Evolutionary conservation across 2,888 invertebrate species (phyloP).

Genomic region (Xestia sexstrigata): DNA sequence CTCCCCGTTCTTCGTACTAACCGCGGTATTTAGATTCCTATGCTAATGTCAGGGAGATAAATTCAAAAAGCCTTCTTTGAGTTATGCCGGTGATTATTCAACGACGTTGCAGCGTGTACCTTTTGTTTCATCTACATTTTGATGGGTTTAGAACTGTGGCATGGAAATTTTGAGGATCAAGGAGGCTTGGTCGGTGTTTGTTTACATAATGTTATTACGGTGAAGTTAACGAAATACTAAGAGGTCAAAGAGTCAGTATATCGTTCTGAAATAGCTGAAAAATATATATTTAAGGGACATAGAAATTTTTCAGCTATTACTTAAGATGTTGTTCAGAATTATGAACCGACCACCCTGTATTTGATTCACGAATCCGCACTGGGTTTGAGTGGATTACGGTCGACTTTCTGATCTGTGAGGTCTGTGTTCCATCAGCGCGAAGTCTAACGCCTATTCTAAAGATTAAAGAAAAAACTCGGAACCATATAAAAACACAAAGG

Average conservation of each 20-base stretch:
- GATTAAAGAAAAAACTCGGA: background rate
- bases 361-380: no score
- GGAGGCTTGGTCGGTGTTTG: conserved; percentile 20
- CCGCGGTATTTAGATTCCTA: conserved; percentile 52
- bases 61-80: conserved; percentile 59
- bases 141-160: conserved; percentile 32
- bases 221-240: background rate
- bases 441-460: background rate
- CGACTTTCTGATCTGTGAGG: no score
- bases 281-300: no score
- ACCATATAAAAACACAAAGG: conserved; percentile 2
- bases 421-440: no score
- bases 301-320: no score
- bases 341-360: no score
- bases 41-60: conserved; percentile 56
- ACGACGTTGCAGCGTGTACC: conserved; percentile 42
- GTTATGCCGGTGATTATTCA: conserved; percentile 64
- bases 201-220: conserved; percentile 42
- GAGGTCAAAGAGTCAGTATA: no score
- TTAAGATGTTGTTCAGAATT: no score
- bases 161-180: conserved; percentile 49
- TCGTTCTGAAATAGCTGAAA: no score
- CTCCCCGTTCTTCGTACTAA: background rate
- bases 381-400: no score
- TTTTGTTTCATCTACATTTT: conserved; percentile 40